Base-by-base conservation (phyloP, 1,140 invertebrate species). In the Drosophila varians region DNA sequence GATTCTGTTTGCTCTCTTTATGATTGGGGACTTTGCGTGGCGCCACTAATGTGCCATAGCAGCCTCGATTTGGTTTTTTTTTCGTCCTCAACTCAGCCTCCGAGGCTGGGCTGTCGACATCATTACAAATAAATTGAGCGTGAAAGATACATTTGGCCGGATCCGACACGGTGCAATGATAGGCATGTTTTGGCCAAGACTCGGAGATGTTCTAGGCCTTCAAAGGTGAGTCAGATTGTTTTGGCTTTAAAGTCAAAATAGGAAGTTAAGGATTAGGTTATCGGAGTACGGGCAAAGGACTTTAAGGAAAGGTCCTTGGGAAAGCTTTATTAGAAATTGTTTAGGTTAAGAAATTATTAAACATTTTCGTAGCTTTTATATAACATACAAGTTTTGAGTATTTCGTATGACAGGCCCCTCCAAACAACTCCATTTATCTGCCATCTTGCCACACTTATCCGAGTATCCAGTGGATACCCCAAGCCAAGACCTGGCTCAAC, bases 111-210 rank as follows among this genome's bases (percentile, higher is more conserved):
- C 58, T 80, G 58, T 86, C 80, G 73, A 87, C 80, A 80, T 74
- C 82, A 86, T 86, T 87, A 86, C 80, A 86, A 86, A 80, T 70
- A 86, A 86, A 86, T 86, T 86, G 76, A 77, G 80, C 80, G 80
- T 87, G 80, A 87, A 87, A 87, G 80, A 86, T 86, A 80, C 80
- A 86, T 86, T 86, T 80, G 57, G 72, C 19, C 61, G 53, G 48
- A 76, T 68, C 65, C 69, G 57, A 53, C 75, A 68, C 73, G 57
- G 69, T 60, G 54, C 71, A 79, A 79, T 77, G 72, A 80, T 80
- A 74, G 73, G 72, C 68, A 83, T 43, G 43, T 61, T 51, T 43
- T 8, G n/a, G 6, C 14, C 7, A 25, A 16, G 18, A 55, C 57
- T 51, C 42, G 2, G n/a, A 56, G 57, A 38, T 48, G 25, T 48